These are phyloP conservation scores for Leptothorax acervorum DNA, from an alignment of 2,888 invertebrate genomes.

Conservation along the genomic window DNA sequence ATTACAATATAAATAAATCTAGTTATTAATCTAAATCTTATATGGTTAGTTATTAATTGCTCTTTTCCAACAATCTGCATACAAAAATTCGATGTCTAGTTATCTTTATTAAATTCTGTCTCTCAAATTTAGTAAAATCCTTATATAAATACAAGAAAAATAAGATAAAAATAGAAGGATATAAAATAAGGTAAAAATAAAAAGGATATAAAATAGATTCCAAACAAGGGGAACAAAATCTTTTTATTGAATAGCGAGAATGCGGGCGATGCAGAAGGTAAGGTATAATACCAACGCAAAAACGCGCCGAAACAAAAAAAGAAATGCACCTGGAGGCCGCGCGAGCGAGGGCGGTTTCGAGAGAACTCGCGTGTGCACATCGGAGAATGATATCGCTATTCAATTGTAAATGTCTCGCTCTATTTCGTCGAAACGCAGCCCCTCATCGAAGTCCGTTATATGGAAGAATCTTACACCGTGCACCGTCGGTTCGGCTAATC, in stretches of 20 bases:
- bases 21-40: too few relatives aligned
- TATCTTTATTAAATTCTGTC: slow-evolving; percentile 20
- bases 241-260: background rate
- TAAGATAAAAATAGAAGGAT: slow-evolving; percentile 4
- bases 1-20: too few relatives aligned
- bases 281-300: background rate
- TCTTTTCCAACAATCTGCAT: too few relatives aligned
- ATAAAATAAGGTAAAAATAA: background rate
- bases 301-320: background rate
- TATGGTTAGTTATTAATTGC: too few relatives aligned
- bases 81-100: too few relatives aligned
- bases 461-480: slow-evolving; percentile 57
- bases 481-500: slow-evolving; percentile 66
- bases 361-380: slow-evolving; percentile 31
- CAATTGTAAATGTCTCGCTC: slow-evolving; percentile 66
- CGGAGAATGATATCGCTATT: slow-evolving; percentile 62
- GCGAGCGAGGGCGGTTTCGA: slow-evolving; percentile 35
- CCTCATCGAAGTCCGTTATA: slow-evolving; percentile 40
- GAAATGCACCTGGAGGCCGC: slow-evolving; percentile 28
- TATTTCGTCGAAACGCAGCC: slow-evolving; percentile 59
- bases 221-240: background rate
- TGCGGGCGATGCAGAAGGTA: background rate
- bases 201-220: background rate
- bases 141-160: background rate
- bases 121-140: background rate